Percentiles rank a stretch among this genome's conserved stretches.
These are phyloP conservation scores for Rhinolophus sinicus DNA, from an alignment of 2,113 vertebrate species.

Conservation along the genomic window DNA sequence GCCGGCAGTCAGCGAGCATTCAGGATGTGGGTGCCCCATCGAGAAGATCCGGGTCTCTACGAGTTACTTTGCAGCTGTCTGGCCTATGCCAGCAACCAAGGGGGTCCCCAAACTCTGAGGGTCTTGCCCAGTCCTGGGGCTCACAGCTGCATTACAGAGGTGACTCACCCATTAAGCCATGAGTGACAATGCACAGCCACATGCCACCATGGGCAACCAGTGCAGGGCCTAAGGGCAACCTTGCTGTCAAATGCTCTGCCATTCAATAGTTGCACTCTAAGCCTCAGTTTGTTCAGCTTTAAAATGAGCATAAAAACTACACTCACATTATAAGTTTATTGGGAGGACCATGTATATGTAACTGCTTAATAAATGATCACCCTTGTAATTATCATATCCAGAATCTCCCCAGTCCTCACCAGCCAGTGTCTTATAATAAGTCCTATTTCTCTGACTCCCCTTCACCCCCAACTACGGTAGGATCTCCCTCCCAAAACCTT, in stretches of 20 bases:
- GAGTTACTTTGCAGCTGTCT: neutral
- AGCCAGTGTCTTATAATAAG: neutral
- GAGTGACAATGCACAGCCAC: fast-evolving
- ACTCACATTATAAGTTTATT: neutral
- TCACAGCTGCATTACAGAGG: neutral
- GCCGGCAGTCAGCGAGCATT: neutral
- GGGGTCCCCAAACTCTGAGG: neutral
- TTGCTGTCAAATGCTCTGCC: neutral
- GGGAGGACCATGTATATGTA: neutral
- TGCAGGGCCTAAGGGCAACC: neutral
- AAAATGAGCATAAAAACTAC: neutral
- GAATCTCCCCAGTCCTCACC: neutral
- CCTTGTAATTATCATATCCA: neutral
- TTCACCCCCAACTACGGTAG: no score
- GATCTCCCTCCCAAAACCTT: neutral
- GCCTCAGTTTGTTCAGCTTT: neutral
- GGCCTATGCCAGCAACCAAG: neutral
- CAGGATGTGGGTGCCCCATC: fast-evolving
- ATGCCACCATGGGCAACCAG: neutral
- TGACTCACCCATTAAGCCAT: neutral
- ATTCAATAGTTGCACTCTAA: neutral
- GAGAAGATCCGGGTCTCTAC: neutral
- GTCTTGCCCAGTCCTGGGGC: neutral
- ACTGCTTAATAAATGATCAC: neutral
- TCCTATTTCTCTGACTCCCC: neutral